phyloP scores from a whole-genome alignment of 2,888 invertebrate genomes.

The Allophyes oxyacanthae region DNA sequence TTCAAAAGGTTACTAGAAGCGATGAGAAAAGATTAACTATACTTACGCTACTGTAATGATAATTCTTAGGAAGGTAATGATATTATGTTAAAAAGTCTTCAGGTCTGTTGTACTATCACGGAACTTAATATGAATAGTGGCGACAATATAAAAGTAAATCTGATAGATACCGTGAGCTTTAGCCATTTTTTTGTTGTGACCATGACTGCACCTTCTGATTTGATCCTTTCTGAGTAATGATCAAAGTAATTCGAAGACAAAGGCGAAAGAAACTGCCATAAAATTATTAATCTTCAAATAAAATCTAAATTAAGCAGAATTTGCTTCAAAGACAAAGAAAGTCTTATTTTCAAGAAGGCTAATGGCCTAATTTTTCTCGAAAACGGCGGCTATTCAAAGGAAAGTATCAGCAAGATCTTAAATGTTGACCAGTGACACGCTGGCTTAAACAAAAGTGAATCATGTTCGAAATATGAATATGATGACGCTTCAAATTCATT shows the following conservation, averaged over 20 bases:
- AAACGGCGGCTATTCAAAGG: constrained; percentile 19
- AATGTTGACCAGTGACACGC: constrained; percentile 27
- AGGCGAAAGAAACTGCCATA: not conserved
- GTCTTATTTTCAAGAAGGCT: constrained; percentile 19
- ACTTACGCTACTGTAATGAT: too few relatives aligned
- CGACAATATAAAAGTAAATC: too few relatives aligned
- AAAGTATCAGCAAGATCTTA: constrained; percentile 26
- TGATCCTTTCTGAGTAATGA: too few relatives aligned
- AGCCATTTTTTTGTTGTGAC: too few relatives aligned
- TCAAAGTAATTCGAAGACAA: constrained; percentile 3
- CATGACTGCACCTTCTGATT: too few relatives aligned
- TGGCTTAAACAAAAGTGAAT: constrained; percentile 35
- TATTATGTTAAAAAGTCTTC: too few relatives aligned
- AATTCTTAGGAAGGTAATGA: too few relatives aligned
- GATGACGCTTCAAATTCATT: constrained; percentile 13
- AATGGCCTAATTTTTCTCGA: constrained; percentile 33
- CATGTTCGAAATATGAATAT: constrained; percentile 43
- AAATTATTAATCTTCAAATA: constrained; percentile 18
- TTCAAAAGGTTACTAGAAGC: too few relatives aligned
- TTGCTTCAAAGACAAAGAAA: constrained; percentile 17
- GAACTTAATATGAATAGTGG: too few relatives aligned
- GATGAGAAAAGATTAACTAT: too few relatives aligned
- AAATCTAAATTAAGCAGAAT: constrained; percentile 29
- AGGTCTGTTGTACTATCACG: too few relatives aligned
- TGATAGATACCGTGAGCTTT: too few relatives aligned